A percentile compares a stretch with the other conserved stretches of the same genome.
Evolutionary conservation across 2,113 vertebrate genomes (phyloP).

Genomic region (Pelecanoides urinatrix): DNA sequence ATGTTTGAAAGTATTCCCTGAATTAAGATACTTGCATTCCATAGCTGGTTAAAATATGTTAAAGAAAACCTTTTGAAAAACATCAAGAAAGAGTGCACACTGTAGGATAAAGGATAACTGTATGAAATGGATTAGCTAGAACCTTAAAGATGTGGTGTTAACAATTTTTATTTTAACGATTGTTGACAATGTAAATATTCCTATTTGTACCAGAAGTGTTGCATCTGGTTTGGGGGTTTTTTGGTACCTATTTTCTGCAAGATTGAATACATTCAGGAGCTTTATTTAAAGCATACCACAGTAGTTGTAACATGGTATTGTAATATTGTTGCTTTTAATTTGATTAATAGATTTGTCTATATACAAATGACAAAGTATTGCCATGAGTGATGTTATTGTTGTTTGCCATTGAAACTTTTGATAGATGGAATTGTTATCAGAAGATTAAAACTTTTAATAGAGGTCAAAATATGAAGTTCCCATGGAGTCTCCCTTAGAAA

Average conservation of each 20-base stretch:
- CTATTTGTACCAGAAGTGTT: neutral
- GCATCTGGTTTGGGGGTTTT: neutral
- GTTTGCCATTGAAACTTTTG: neutral
- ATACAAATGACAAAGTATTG: neutral
- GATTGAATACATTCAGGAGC: neutral
- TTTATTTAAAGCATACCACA: neutral
- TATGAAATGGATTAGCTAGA: neutral
- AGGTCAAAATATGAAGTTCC: neutral
- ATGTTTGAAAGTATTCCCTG: neutral
- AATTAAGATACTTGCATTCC: neutral
- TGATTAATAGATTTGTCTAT: neutral
- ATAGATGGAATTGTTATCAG: neutral
- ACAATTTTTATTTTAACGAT: neutral
- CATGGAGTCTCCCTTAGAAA: neutral
- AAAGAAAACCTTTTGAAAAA: neutral
- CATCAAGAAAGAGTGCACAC: neutral
- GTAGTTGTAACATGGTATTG: neutral
- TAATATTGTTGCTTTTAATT: neutral
- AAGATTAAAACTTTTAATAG: neutral
- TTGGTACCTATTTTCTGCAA: neutral
- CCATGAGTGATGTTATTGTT: neutral
- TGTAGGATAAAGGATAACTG: neutral
- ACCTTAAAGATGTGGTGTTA: neutral
- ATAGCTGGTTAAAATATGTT: neutral
- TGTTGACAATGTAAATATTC: neutral